Conservation (phyloP, 2,797 vertebrate species). For the Lacerta viridis region DNA sequence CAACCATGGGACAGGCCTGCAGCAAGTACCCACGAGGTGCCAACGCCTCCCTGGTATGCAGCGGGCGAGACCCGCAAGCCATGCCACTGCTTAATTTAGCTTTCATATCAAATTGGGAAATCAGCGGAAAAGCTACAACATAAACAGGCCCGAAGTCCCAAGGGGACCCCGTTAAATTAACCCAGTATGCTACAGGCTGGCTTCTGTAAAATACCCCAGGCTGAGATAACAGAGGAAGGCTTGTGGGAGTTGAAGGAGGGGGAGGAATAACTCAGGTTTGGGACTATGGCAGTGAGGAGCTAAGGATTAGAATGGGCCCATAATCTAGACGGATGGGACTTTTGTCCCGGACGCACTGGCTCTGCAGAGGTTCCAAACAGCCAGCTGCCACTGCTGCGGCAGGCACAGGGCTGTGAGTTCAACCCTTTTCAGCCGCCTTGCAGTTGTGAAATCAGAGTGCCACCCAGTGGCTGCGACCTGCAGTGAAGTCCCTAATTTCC, state of each 20-base stretch:
- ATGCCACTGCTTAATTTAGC: conserved; percentile 48
- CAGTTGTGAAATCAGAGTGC: conserved; percentile 38
- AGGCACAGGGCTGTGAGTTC: not conserved
- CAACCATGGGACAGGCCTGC: conserved; percentile 38
- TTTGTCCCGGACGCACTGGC: conserved; percentile 31
- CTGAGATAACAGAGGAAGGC: not conserved
- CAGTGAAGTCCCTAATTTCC: no score
- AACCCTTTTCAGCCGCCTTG: no score
- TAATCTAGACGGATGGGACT: conserved; percentile 16
- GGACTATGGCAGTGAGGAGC: not conserved
- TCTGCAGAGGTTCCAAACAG: conserved; percentile 39
- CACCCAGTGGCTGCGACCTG: not conserved
- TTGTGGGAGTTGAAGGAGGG: not conserved
- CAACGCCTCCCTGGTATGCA: conserved; percentile 25
- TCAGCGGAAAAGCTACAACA: conserved; percentile 37
- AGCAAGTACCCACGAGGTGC: conserved; percentile 30
- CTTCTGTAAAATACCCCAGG: not conserved
- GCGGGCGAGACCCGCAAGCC: conserved; percentile 24
- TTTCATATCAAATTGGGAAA: conserved; percentile 52
- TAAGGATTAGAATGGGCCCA: not conserved
- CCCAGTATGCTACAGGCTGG: conserved; percentile 20
- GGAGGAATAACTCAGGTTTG: not conserved
- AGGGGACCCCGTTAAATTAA: conserved; percentile 31
- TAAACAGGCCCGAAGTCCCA: conserved; percentile 40
- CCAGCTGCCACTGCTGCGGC: conserved; percentile 22